Evolutionary conservation across 92 coral and sea anemone species (phyloP), one percentile per base, ranked within the genome.

Genomic region (Chrysogorgia sp.): DNA sequence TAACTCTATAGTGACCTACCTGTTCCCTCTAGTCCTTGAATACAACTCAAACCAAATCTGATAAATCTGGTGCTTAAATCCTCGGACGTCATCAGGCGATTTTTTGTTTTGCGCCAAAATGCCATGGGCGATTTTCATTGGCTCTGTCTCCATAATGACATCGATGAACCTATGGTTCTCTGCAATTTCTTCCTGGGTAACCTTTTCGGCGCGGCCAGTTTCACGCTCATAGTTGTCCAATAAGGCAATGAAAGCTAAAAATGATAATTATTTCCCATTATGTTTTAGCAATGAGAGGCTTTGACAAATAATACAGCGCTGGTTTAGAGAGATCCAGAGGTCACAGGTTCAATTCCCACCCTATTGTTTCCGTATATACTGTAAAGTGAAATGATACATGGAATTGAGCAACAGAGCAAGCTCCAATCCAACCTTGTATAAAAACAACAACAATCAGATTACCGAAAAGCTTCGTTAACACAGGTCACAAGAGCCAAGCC

Each of bases 181-280:
- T 1, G 43, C 82, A 6, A 89, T 64, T 69, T 96, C 99, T 10
- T 96, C 87, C 23, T 83, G 85, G 55, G 97, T 96, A 7, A 96
- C 99, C 24, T 87, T 89, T 70, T 96, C 99, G n/a, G 82, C 64
- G 9, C 68, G 60, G 30, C 99, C 99, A 47, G 92, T 88, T 34
- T 92, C 96, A 30, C 97, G 87, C 40, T 85, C 90, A 56, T 96
- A 96, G 81, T 96, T 96, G 71, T 96, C 99, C 88, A 96, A 80
- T 34, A 96, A 85, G 21, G 97, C 91, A 41, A 96, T 49, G 61
- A 96, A 96, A 17, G 96, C 99, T 96, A n/a, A 23, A 22, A 28
- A 13, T 32, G 41, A 40, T 15, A 34, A 21, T 25, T 56, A 60
- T 4, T 37, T 5, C 1, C 32, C 62, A 60, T 23, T 19, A n/a